phyloP scores from a whole-genome alignment of 2,797 vertebrate genomes.

The Chaenodraco wilsoni region DNA sequence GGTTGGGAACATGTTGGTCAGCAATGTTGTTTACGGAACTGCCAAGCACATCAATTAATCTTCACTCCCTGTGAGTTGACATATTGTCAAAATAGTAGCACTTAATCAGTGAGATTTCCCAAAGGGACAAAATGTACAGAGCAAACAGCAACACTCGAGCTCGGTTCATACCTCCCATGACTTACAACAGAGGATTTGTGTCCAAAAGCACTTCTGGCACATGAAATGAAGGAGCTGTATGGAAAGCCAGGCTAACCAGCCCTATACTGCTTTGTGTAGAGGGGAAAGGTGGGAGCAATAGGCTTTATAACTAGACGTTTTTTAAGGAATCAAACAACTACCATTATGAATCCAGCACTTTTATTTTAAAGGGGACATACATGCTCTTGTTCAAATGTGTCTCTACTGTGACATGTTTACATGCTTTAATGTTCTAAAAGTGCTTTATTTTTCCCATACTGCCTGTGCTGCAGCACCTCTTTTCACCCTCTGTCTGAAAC shows the following conservation, averaged over 20 bases:
- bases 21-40: constrained; percentile 74
- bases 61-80: constrained; percentile 71
- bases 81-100: constrained; percentile 78
- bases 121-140: constrained; percentile 77
- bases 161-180: constrained; percentile 64
- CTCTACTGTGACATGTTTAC: too few species aligned
- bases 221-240: constrained; percentile 52
- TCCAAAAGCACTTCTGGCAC: constrained; percentile 61
- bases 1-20: constrained; percentile 76
- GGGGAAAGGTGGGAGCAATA: constrained; percentile 9
- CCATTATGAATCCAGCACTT: too few species aligned
- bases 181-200: constrained; percentile 63
- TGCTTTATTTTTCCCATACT: too few species aligned
- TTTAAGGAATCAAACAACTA: neutral
- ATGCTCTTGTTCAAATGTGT: too few species aligned
- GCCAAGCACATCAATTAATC: constrained; percentile 74
- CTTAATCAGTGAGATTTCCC: constrained; percentile 77
- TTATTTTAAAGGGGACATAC: too few species aligned
- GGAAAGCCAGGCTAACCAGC: constrained; percentile 35
- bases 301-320: constrained; percentile 3
- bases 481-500: too few species aligned
- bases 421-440: too few species aligned
- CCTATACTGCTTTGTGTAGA: constrained; percentile 9
- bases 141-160: constrained; percentile 73
- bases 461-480: too few species aligned